Evolutionary conservation across 2,113 vertebrate species (phyloP).

Genomic region (Tachysurus vachellii): DNA sequence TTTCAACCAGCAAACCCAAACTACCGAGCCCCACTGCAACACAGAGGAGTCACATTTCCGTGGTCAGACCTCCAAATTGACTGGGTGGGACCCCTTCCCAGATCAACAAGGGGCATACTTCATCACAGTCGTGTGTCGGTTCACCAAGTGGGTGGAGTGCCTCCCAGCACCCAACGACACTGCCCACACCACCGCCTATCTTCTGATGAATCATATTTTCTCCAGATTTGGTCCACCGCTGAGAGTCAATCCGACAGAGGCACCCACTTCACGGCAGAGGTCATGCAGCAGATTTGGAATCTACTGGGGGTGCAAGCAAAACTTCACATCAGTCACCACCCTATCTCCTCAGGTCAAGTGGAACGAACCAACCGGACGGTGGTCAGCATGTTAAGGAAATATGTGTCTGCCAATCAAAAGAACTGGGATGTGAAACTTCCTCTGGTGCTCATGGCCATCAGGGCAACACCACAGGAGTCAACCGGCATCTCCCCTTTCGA

Average conservation of each 20-base stretch:
- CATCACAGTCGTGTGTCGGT: conserved; percentile 15
- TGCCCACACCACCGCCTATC: conserved; percentile 5
- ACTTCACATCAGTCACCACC: conserved; percentile 33
- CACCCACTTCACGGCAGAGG: conserved; percentile 12
- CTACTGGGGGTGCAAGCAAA: conserved; percentile 5
- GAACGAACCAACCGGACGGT: conserved; percentile 32
- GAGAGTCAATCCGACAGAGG: no score
- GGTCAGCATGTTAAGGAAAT: conserved; percentile 21
- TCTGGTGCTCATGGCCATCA: conserved; percentile 30
- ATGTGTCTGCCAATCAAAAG: conserved; percentile 10
- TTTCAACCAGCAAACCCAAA: no score
- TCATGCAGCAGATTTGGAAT: conserved; percentile 34
- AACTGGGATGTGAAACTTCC: conserved; percentile 40
- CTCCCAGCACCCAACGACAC: conserved; percentile 39
- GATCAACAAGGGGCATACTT: conserved; percentile 22
- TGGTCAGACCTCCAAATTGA: conserved; percentile 36
- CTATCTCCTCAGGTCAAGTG: conserved; percentile 26
- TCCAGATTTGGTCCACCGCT: no score
- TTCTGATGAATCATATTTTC: conserved; percentile 39
- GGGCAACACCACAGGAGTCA: conserved; percentile 16
- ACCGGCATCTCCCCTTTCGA: conserved; percentile 25
- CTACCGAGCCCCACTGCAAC: no score
- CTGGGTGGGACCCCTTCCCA: conserved; percentile 28
- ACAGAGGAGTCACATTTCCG: no score
- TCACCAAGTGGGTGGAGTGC: conserved; percentile 41